Base-by-base conservation (phyloP, 2,888 invertebrate genomes). In the Choreutis nemorana region DNA sequence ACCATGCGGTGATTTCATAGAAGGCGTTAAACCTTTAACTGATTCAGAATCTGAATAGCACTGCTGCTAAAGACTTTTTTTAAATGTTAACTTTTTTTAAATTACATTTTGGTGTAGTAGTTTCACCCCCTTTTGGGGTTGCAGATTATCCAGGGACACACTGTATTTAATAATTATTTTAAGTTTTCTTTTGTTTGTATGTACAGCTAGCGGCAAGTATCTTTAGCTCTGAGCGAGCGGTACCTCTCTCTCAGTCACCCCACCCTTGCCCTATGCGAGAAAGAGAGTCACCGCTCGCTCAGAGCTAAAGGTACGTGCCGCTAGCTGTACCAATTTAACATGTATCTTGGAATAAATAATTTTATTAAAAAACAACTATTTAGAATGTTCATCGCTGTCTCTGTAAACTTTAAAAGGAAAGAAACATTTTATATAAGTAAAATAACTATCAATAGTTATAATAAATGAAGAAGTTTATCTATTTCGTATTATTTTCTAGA, bases 381-480 rank as follows among this genome's bases (percentile, higher is more conserved):
- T 23, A 23, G 23, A 23, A 23, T 23, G 8, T 23, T 23, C 23
- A 23, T 23, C 23, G 23, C 23, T 23, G 23, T 23, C 23, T 23
- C 23, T 23, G 23, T 23, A 23, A 23, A 23, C 23, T 23, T 23
- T 23, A 23, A 23, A 23, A 23, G 23, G 23, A 23, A 23, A 23
- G 8, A 23, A 23, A 23, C 23, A 23, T 23, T 23, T 23, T 23
- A 23, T n/a, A 23, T 23, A 4, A 9, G 10, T 23, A 23, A 23
- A 10, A 9, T 9, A 23, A 23, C 8, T 23, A 23, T 9, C 23
- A 9, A 23, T 23, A 8, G 10, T 28, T 30, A 26, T 26, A 23
- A 18, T 31, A 27, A 31, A 31, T 23, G 31, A 28, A 28, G 31
- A 28, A 31, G n/a, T n/a, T n/a, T n/a, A n/a, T n/a, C n/a, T n/a